phyloP scores from a whole-genome alignment of 2,113 vertebrate species.

The Lepisosteus oculatus region DNA sequence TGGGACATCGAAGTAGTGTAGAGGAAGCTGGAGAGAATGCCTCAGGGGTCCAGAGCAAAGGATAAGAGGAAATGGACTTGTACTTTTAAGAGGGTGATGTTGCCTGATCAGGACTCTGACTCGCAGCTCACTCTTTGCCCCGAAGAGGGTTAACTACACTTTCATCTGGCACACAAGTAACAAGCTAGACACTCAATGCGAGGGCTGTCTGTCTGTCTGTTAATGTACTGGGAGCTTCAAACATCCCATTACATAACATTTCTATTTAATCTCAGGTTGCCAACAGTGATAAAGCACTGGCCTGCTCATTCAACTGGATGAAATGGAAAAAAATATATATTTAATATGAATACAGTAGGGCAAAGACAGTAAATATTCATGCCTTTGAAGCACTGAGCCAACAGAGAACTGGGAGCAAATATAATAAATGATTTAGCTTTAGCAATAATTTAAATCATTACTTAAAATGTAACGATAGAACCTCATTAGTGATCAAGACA shows the following conservation, averaged over 20 bases:
- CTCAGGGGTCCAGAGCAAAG: neutral
- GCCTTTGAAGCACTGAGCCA: too few species aligned
- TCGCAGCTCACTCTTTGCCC: too few species aligned
- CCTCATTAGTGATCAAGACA: too few species aligned
- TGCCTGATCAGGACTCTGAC: neutral
- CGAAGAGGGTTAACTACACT: too few species aligned
- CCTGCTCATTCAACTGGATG: neutral
- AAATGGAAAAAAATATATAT: neutral
- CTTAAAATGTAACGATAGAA: neutral
- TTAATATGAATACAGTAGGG: neutral
- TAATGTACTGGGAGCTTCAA: neutral
- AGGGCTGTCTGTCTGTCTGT: neutral
- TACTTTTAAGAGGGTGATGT: neutral
- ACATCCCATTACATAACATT: slow-evolving; percentile 6
- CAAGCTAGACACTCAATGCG: neutral
- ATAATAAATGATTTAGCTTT: neutral
- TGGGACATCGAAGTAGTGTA: slow-evolving; percentile 45
- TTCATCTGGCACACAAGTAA: too few species aligned
- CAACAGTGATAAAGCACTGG: neutral
- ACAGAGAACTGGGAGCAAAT: neutral
- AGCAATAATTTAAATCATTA: neutral
- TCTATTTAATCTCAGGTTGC: slow-evolving; percentile 21
- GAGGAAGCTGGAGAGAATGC: neutral
- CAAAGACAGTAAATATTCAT: neutral
- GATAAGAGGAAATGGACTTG: neutral